Evolutionary conservation across 2,113 vertebrate species (phyloP).

Genomic region (Grammomys dolichurus): DNA sequence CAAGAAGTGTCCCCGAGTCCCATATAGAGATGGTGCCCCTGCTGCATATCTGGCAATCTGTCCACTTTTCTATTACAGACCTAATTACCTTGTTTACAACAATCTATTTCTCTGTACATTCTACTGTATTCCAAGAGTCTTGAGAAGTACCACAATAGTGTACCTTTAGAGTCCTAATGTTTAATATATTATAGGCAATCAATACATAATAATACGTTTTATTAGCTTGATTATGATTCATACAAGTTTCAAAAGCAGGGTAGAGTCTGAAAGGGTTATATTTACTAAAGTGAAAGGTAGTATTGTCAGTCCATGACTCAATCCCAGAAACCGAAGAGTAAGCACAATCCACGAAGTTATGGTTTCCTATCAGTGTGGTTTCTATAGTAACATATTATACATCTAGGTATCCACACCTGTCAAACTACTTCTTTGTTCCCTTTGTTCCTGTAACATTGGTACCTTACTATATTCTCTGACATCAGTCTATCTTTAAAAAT

Average conservation of each 20-base stretch:
- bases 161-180: background rate
- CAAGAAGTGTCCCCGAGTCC: background rate
- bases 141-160: background rate
- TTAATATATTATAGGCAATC: background rate
- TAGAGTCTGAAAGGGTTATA: background rate
- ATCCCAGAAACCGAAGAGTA: background rate
- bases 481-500: background rate
- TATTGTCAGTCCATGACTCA: background rate
- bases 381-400: too few species aligned
- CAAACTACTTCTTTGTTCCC: background rate
- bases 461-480: background rate
- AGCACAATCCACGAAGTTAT: background rate
- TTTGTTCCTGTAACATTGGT: background rate
- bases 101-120: background rate
- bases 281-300: background rate
- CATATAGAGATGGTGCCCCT: background rate
- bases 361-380: background rate
- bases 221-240: background rate
- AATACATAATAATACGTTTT: background rate
- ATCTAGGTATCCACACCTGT: conserved; percentile 12
- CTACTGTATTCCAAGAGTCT: background rate
- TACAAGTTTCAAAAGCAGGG: conserved; percentile 2
- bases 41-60: background rate
- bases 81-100: background rate
- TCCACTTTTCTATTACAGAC: background rate